Evolutionary conservation across 53 echinoderm and acorn worm genomes (phyloP).

Genomic region (Temnopleurus reevesii): DNA sequence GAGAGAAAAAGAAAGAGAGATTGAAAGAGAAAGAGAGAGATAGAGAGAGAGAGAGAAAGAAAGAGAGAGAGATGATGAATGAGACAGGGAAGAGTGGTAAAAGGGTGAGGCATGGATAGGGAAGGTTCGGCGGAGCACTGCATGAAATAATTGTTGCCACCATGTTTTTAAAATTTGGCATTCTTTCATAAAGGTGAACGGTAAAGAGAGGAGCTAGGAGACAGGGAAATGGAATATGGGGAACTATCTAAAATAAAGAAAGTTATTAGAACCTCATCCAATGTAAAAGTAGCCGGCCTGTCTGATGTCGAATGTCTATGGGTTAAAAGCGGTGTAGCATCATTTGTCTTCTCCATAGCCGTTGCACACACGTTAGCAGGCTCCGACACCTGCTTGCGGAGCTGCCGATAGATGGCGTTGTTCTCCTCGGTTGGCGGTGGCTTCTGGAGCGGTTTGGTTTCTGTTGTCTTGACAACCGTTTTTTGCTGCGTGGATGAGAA

Average conservation of each 20-base stretch:
- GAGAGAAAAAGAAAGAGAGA: not conserved
- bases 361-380: constrained; percentile 48
- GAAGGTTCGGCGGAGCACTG: too few relatives aligned
- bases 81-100: not conserved
- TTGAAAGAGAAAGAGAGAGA: not conserved
- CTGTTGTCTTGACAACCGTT: constrained; percentile 29
- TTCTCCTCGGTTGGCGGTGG: constrained; percentile 13
- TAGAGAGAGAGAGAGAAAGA: not conserved
- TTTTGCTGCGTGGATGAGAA: constrained; percentile 15
- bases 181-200: too few relatives aligned
- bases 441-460: constrained; percentile 22
- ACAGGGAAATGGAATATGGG: not conserved
- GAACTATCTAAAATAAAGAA: not conserved
- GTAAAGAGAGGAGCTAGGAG: not conserved
- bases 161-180: too few relatives aligned
- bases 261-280: constrained; percentile 68
- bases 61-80: not conserved
- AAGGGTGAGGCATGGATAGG: not conserved
- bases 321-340: not conserved
- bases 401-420: constrained; percentile 62
- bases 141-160: too few relatives aligned
- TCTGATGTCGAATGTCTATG: constrained; percentile 43
- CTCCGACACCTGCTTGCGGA: constrained; percentile 65
- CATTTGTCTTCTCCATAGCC: not conserved
- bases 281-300: constrained; percentile 57